Evolutionary conservation across 1,140 invertebrate genomes (phyloP).

Genomic region (Hormaphis cornu): DNA sequence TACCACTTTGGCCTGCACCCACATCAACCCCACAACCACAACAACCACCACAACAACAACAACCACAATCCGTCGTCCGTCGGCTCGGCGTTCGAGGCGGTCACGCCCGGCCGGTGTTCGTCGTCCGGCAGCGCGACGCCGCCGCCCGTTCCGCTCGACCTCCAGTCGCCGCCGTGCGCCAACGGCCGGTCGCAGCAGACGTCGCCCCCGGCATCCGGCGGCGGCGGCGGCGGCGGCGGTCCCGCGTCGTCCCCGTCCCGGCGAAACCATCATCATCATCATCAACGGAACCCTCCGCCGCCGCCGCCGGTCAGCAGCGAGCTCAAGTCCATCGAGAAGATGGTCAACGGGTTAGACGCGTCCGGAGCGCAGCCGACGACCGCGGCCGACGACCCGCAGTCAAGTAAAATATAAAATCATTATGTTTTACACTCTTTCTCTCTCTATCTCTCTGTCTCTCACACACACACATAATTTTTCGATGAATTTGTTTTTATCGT

Average conservation of each 20-base stretch:
- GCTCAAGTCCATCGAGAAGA: constrained; percentile 90
- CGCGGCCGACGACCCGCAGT: background rate
- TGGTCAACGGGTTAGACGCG: constrained; percentile 82
- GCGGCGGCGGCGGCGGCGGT: background rate
- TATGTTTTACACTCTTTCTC: too few relatives aligned
- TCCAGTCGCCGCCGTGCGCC: constrained; percentile 33
- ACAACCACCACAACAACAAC: constrained; percentile 37
- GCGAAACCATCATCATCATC: constrained; percentile 46
- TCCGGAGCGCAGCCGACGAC: background rate
- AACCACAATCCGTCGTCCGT: constrained; percentile 46
- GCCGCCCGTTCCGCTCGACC: constrained; percentile 26
- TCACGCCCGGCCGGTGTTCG: constrained; percentile 52
- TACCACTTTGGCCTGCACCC: constrained; percentile 16
- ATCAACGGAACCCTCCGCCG: constrained; percentile 33
- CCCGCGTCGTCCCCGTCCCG: constrained; percentile 38
- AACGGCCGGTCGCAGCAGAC: constrained; percentile 11
- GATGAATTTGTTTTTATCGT: too few relatives aligned
- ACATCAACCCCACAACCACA: background rate
- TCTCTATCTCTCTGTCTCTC: too few relatives aligned
- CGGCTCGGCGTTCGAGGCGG: constrained; percentile 74
- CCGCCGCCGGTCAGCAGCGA: constrained; percentile 48
- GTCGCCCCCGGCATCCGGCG: background rate
- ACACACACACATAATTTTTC: too few relatives aligned
- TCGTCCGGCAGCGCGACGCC: constrained; percentile 37
- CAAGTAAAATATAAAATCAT: constrained; percentile 10